phyloP scores from a whole-genome alignment of 2,888 invertebrate genomes.

The Eupithecia vulgata region DNA sequence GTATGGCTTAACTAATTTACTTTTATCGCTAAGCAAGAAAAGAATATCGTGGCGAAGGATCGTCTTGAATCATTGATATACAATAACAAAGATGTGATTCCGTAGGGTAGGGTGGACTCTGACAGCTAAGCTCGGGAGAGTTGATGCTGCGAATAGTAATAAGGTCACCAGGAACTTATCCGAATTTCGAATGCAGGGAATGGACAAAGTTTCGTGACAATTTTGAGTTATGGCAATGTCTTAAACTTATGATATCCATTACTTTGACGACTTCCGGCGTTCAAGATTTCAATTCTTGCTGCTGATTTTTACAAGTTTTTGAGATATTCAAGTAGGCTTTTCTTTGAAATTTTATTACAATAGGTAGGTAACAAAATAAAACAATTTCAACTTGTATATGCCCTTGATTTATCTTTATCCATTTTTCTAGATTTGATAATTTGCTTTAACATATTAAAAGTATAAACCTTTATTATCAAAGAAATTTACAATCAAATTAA shows the following conservation, averaged over 20 bases:
- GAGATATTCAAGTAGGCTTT: not conserved
- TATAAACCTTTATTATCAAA: no score
- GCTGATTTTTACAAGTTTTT: not conserved
- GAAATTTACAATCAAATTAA: no score
- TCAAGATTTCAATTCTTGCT: not conserved
- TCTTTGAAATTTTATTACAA: no score
- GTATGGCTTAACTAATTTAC: no score
- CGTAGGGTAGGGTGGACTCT: constrained; percentile 4
- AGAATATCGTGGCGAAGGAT: not conserved
- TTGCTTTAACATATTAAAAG: no score
- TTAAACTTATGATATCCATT: constrained; percentile 9
- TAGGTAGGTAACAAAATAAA: no score
- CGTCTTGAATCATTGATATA: constrained; percentile 14
- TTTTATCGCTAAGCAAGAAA: no score
- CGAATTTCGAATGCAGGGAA: constrained; percentile 6
- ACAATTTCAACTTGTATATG: no score
- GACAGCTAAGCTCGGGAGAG: constrained; percentile 11
- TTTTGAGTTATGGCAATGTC: constrained; percentile 16
- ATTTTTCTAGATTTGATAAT: not conserved
- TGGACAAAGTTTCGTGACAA: constrained; percentile 15
- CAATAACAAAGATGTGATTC: constrained; percentile 13
- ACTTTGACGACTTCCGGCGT: constrained; percentile 8
- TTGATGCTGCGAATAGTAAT: constrained; percentile 9
- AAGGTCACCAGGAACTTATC: constrained; percentile 4
- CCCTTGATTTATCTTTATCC: no score